Evolutionary conservation across 2,888 invertebrate genomes (phyloP), one percentile per base, ranked within the genome.

Genomic region (Hirtodrosophila confusa): DNA sequence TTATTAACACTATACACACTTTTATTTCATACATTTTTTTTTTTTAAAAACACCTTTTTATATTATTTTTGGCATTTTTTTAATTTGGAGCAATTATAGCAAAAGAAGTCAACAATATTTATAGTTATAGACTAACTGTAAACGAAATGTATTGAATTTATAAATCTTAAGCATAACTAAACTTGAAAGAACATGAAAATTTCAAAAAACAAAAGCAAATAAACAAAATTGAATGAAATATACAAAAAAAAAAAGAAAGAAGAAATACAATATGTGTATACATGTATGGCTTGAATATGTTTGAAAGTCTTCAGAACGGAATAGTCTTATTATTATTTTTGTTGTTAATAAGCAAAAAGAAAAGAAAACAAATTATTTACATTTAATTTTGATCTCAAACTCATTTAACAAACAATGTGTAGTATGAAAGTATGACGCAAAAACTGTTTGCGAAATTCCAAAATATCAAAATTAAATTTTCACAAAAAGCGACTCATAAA

Each of bases 321-420:
- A 75, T 77, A 80, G 80, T 80, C 86, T 68, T 83, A 79, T 63
- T 76, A 80, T 64, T 79, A 80, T 73, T 68, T 75, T 77, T 73
- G 69, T 75, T 69, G 54, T 41, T 44, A 45, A 41, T 17, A 58
- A 45, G 57, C 65, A 57, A 50, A 54, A 41, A 5, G 43, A 49
- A 41, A 53, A 7, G 36, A 55, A 57, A 31, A 53, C 39, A 65
- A 71, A 57, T 49, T 57, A 55, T 57, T 66, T 73, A 84, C 79
- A 84, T 86, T 89, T 89, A 86, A 88, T 84, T 88, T 88, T 88
- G 87, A 89, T 89, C 89, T 88, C 89, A 88, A 84, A 70, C 69
- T 80, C 62, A 80, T 61, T 71, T 31, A 61, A 66, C 67, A 67
- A 74, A 63, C 66, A 78, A 69, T 71, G 64, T 75, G 60, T 66